Evolutionary conservation across 1,140 invertebrate genomes (phyloP), one percentile per base, ranked within the genome.

Genomic region (Lepidurus couesii): DNA sequence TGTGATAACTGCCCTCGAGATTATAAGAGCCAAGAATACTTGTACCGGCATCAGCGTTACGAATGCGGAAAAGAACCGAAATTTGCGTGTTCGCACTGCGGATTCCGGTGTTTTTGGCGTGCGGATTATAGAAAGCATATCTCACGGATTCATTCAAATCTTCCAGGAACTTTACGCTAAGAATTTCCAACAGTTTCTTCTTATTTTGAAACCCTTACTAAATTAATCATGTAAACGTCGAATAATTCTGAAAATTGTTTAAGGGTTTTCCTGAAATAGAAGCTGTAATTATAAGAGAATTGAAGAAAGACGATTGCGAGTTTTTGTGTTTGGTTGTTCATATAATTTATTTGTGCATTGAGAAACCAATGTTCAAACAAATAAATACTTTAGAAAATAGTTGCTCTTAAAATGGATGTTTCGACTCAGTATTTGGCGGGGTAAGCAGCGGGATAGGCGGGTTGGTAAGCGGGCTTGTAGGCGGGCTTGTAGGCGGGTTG

Each of bases 11-110:
- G 53, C 21, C 53, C 53, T n/a, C 16, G 21, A 16, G 53, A 65
- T 65, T 65, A 65, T 16, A 65, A 65, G 13, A 7, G 21, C 8
- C 8, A 16, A 65, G 13, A 65, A 65, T 65, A 65, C 53, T 65
- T 65, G 21, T 65, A 65, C 53, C 53, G 53, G 16, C 88, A 87
- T 80, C 84, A 89, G 80, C 88, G 88, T 11, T 91, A 90, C 83
- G 90, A 92, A 83, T 92, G 91, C 83, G 89, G 90, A n/a, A 87
- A 87, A 83, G 87, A 89, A 79, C 89, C 90, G 16, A 87, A 89
- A 83, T 90, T 90, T 84, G 87, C 81, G 90, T 91, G 81, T 87
- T 88, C 26, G 13, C 82, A 85, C 90, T 90, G 82, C 79, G 88
- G 90, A 1, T 88, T 44, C 34, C 80, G 53, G 9, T 65, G 53